phyloP scores from a whole-genome alignment of 2,888 invertebrate species.

The Sarcophaga subvicina region DNA sequence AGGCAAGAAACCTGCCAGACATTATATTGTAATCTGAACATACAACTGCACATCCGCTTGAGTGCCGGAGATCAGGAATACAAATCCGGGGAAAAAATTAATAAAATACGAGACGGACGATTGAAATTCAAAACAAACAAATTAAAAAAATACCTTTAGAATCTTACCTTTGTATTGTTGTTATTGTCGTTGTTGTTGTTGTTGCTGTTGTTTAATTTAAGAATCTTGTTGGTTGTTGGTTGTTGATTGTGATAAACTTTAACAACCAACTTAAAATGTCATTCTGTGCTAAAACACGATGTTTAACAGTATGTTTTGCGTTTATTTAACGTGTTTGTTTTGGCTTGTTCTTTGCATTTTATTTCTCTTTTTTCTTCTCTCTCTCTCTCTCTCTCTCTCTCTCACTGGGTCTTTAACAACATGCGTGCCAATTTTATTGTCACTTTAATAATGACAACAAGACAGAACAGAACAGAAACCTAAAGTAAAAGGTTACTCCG shows the following conservation, averaged over 20 bases:
- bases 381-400: no score
- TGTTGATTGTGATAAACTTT: constrained; percentile 68
- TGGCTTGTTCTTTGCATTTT: background rate
- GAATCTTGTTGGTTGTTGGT: constrained; percentile 55
- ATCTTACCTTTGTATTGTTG: constrained; percentile 2
- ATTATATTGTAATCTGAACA: no score
- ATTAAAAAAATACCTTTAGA: constrained; percentile 35
- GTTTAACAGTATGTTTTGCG: constrained; percentile 62
- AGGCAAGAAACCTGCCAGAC: no score
- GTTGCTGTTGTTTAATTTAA: constrained; percentile 57
- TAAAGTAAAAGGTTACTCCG: background rate
- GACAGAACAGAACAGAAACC: background rate
- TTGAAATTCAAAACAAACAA: constrained; percentile 22
- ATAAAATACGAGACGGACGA: constrained; percentile 5
- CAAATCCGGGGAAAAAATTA: background rate
- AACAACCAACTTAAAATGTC: constrained; percentile 68
- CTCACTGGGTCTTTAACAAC: constrained; percentile 37
- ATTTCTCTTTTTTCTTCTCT: constrained; percentile 29
- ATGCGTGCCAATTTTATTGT: constrained; percentile 69
- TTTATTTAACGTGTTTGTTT: constrained; percentile 43
- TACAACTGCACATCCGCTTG: no score
- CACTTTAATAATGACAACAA: constrained; percentile 65
- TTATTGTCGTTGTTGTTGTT: constrained; percentile 8
- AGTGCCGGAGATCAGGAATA: no score
- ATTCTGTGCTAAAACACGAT: constrained; percentile 67